Base-by-base conservation (phyloP, 2,888 invertebrate species). In the Philereme transversata region DNA sequence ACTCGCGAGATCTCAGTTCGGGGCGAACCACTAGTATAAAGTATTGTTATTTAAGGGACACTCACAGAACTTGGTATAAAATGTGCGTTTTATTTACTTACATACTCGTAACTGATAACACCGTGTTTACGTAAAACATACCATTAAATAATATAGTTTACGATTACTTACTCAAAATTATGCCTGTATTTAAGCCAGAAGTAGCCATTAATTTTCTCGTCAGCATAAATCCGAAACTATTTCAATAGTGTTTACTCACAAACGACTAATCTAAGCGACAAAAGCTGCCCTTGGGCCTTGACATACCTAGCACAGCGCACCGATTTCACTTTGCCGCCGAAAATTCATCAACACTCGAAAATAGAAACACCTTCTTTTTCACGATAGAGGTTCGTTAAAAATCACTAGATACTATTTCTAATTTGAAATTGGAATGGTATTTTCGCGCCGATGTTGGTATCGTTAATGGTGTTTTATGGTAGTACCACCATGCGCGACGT, bases 401-500 rank as follows among this genome's bases (percentile, higher is more conserved):
- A 38, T 9, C 38, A 45, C 22, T 38, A 47, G 9, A 51, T 22
- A 45, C 41, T 52, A 56, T 57, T 51, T 52, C 53, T 47, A 53
- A 55, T 50, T 60, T 54, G 65, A 67, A 61, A 57, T 57, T 55
- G 40, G 51, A 51, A 53, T 45, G 48, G 9, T 60, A 46, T 45
- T 47, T 35, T 40, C 58, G 60, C 65, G 56, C 55, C 52, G 43
- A 6, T 50, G n/a, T 36, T n/a, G 52, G 62, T 40, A 48, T 49
- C 52, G 59, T 38, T 33, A 40, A 34, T 34, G 10, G 35, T 36
- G 36, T n/a, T 52, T 8, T 11, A 51, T 56, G 43, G 46, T 53
- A 41, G 45, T 22, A 56, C 49, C 83, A 75, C 80, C 83, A 82
- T 83, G 83, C 83, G 81, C 88, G 87, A 64, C 84, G 82, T 63